These are phyloP conservation scores for Alectoris magna DNA, from an alignment of 2,797 vertebrate species.

Conservation along the genomic window DNA sequence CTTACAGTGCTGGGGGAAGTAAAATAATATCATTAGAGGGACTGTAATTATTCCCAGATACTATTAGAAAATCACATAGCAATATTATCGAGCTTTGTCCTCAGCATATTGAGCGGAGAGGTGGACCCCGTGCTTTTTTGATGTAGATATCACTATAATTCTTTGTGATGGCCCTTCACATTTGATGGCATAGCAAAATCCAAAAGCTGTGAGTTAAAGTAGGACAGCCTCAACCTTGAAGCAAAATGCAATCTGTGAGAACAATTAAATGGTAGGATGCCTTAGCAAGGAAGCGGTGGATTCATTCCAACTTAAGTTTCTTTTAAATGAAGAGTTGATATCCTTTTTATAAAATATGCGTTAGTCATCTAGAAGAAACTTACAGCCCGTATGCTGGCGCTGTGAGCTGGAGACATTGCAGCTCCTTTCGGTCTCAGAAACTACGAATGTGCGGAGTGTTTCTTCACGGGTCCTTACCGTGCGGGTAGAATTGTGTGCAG, in stretches of 20 bases:
- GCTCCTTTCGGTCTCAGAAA: background rate
- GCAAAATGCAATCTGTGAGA: background rate
- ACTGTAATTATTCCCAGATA: background rate
- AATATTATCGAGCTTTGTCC: background rate
- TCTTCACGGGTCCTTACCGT: background rate
- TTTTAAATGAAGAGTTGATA: background rate
- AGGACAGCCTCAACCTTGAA: background rate
- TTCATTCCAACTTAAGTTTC: background rate
- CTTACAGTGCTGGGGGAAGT: background rate
- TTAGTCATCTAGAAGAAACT: background rate
- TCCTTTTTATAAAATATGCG: background rate
- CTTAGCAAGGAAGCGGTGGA: background rate
- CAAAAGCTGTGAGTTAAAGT: background rate
- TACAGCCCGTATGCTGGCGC: background rate
- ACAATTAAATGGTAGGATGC: background rate
- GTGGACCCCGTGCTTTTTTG: background rate
- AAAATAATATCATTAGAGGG: background rate
- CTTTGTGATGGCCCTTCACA: background rate
- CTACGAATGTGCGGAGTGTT: rapidly evolving
- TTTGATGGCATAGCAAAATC: background rate
- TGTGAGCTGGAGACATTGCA: background rate
- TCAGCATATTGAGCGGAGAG: background rate
- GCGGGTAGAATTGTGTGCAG: background rate
- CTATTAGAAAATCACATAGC: background rate
- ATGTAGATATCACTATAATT: background rate